phyloP scores from a whole-genome alignment of 2,888 invertebrate species.

The Sabellastarte sp. region DNA sequence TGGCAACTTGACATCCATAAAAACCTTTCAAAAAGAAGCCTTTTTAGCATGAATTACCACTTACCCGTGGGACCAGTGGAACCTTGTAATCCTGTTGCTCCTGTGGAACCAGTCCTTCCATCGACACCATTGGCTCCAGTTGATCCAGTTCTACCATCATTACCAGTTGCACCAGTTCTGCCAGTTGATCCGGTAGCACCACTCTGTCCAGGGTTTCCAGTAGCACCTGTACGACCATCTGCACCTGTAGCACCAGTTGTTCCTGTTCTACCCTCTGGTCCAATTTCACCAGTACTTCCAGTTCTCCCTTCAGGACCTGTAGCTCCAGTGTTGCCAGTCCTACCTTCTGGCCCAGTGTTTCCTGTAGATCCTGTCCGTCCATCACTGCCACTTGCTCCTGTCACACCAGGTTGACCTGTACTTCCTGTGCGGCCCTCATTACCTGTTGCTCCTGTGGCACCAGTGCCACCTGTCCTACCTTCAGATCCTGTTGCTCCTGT shows the following conservation, averaged over 20 bases:
- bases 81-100: not conserved
- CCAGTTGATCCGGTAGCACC: not conserved
- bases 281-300: not conserved
- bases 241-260: not conserved
- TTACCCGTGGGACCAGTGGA: not conserved
- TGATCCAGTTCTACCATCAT: not conserved
- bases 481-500: constrained; percentile 3
- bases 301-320: not conserved
- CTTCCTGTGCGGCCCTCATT: not conserved
- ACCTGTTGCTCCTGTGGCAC: no score
- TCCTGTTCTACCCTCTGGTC: not conserved
- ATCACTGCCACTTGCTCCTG: not conserved
- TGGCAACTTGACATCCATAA: no score
- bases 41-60: no score
- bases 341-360: not conserved
- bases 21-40: no score
- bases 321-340: not conserved
- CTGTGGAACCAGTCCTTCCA: constrained; percentile 1
- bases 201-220: not conserved
- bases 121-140: not conserved
- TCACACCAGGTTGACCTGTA: not conserved
- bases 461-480: constrained; percentile 4
- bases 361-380: not conserved
- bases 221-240: not conserved
- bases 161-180: not conserved